Percentiles rank a stretch among this genome's conserved stretches.
These are phyloP conservation scores for Phaethornis superciliosus DNA, from an alignment of 2,113 vertebrate genomes.

Conservation along the genomic window DNA sequence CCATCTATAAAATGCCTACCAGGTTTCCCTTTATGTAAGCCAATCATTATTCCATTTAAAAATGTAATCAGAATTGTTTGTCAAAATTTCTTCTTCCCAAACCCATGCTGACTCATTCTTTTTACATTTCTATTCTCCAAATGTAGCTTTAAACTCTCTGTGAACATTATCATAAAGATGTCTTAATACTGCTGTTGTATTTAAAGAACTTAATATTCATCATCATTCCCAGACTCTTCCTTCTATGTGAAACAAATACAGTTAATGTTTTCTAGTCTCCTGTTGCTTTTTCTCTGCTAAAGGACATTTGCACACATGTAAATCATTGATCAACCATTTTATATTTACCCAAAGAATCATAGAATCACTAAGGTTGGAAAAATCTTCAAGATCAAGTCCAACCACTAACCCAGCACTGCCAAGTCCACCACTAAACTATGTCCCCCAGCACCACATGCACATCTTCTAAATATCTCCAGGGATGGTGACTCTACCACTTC, in stretches of 20 bases:
- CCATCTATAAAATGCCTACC: slow-evolving; percentile 34
- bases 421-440: background rate
- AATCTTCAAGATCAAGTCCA: background rate
- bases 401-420: background rate
- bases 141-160: background rate
- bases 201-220: background rate
- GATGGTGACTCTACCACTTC: background rate
- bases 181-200: slow-evolving; percentile 4
- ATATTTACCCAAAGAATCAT: background rate
- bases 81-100: slow-evolving; percentile 25
- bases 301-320: background rate
- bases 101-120: background rate
- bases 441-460: background rate
- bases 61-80: slow-evolving; percentile 46
- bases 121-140: background rate
- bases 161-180: slow-evolving; percentile 3
- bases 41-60: slow-evolving; percentile 36
- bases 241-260: background rate
- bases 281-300: background rate
- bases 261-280: background rate
- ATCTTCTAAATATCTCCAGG: background rate
- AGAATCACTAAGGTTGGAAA: background rate
- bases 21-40: background rate
- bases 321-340: background rate
- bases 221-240: background rate